Evolutionary conservation across 2,888 invertebrate genomes (phyloP).

Genomic region (Blastobasis adustella): DNA sequence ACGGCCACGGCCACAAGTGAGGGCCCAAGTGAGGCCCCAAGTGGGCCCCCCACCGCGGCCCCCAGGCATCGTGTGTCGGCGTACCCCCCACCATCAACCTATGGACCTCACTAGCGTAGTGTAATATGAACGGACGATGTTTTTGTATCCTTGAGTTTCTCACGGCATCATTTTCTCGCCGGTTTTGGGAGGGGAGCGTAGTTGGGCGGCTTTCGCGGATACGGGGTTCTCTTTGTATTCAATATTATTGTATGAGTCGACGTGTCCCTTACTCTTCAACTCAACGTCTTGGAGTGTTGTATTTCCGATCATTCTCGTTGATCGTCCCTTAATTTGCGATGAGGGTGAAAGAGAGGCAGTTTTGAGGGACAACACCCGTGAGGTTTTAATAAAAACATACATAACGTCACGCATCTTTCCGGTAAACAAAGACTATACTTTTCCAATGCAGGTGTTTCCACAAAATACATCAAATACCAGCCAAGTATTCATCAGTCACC

Average conservation of each 20-base stretch:
- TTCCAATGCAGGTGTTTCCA: no score
- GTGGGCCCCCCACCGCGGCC: conserved; percentile 20
- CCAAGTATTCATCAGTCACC: no score
- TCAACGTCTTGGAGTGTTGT: neutral
- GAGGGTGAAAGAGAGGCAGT: no score
- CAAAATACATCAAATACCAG: no score
- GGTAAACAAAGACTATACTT: no score
- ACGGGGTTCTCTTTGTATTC: neutral
- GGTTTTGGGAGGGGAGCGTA: neutral
- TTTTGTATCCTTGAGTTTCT: neutral
- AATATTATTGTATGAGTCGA: neutral
- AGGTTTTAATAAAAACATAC: no score
- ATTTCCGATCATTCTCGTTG: no score
- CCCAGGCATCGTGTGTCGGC: conserved; percentile 66
- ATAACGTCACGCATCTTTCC: no score
- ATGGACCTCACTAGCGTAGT: conserved; percentile 72
- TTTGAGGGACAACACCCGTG: no score
- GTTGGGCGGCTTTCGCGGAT: neutral
- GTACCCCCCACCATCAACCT: conserved; percentile 62
- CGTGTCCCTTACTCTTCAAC: neutral
- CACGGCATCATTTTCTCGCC: neutral
- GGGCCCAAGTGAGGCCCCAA: conserved; percentile 37
- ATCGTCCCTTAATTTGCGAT: no score
- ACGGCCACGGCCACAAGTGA: conserved; percentile 30
- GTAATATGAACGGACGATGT: conserved; percentile 26